Conservation (phyloP, 2,888 invertebrate species). For the Coelogynopora nodosa region DNA sequence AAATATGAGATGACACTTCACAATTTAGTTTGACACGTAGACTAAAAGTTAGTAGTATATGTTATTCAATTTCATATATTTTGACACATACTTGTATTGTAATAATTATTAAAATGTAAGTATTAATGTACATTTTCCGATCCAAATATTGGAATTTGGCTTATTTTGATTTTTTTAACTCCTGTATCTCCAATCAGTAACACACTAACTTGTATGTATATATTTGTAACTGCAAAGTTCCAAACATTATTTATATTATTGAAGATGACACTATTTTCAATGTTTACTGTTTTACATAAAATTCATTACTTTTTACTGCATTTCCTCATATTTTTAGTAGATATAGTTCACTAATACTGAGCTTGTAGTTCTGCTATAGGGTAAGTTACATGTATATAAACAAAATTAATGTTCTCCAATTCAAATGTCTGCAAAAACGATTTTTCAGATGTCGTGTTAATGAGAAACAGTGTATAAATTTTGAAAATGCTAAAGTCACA, state of each 20-base stretch:
- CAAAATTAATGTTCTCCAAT: slow-evolving; percentile 9
- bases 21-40: background rate
- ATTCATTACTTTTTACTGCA: slow-evolving; percentile 18
- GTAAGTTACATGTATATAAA: slow-evolving; percentile 8
- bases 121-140: slow-evolving; percentile 6
- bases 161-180: background rate
- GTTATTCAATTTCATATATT: slow-evolving; percentile 23
- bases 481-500: too few species aligned
- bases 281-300: background rate
- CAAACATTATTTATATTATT: background rate
- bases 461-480: too few species aligned
- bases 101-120: background rate
- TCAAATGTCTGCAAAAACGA: background rate
- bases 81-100: too few species aligned
- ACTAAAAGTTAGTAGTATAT: background rate
- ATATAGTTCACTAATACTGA: background rate
- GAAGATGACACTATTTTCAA: background rate
- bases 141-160: background rate
- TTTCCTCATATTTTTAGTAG: background rate
- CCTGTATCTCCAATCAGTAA: slow-evolving; percentile 19
- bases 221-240: background rate
- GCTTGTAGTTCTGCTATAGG: background rate
- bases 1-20: too few species aligned
- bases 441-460: too few species aligned
- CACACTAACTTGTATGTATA: slow-evolving; percentile 3